Evolutionary conservation across 1,140 invertebrate species (phyloP).

Genomic region (Paraescarpia echinospica): DNA sequence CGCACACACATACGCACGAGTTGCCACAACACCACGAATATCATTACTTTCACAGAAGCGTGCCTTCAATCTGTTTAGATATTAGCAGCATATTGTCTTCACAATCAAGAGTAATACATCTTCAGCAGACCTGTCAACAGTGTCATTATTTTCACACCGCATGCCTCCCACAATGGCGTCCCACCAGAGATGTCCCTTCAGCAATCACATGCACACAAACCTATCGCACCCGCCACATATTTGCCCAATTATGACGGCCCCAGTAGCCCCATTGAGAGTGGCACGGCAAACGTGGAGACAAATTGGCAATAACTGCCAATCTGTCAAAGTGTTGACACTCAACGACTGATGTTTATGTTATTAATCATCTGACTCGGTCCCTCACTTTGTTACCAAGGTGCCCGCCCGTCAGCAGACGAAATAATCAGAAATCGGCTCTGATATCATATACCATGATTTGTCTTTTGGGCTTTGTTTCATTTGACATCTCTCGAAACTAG

Average conservation of each 20-base stretch:
- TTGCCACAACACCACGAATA: background rate
- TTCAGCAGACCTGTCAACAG: background rate
- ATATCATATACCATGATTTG: too few species aligned
- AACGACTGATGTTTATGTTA: background rate
- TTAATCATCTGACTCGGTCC: too few species aligned
- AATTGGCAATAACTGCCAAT: slow-evolving; percentile 5
- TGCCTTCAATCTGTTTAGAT: background rate
- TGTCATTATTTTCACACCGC: background rate
- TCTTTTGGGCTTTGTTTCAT: too few species aligned
- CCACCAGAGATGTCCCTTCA: background rate
- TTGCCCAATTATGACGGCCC: background rate
- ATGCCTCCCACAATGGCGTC: background rate
- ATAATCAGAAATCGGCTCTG: too few species aligned
- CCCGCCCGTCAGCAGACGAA: too few species aligned
- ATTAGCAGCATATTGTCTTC: background rate
- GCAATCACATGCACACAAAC: background rate
- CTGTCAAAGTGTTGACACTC: background rate
- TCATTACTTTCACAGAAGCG: background rate
- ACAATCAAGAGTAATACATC: background rate
- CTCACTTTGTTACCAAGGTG: too few species aligned
- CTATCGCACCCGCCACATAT: background rate
- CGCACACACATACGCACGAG: background rate
- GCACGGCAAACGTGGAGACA: background rate
- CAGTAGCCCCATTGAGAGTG: background rate
- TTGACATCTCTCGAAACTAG: too few species aligned